These are phyloP conservation scores for Xestia ashworthii DNA, from an alignment of 2,888 invertebrate genomes.

Conservation along the genomic window DNA sequence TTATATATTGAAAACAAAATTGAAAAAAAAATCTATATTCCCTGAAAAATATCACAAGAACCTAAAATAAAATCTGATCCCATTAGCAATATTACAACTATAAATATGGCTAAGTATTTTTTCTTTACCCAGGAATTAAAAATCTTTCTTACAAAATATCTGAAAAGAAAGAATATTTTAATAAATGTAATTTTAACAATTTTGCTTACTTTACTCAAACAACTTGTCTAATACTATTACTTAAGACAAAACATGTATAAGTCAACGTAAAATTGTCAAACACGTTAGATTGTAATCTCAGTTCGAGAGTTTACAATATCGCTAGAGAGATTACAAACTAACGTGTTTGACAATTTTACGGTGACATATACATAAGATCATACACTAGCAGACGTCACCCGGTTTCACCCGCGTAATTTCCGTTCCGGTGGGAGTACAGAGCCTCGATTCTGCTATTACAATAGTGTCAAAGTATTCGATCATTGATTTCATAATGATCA, in stretches of 20 bases:
- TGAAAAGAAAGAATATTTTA: not conserved
- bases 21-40: not conserved
- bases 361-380: not conserved
- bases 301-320: too few species aligned
- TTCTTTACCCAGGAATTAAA: not conserved
- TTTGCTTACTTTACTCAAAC: not conserved
- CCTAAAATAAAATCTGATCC: not conserved
- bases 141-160: not conserved
- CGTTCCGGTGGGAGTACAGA: too few species aligned
- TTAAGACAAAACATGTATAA: not conserved
- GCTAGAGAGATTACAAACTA: too few species aligned
- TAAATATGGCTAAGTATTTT: not conserved
- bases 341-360: too few species aligned
- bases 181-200: not conserved
- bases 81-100: not conserved
- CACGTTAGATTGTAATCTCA: too few species aligned
- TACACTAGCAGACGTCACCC: not conserved
- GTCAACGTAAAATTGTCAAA: too few species aligned
- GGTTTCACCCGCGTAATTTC: too few species aligned
- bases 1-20: too few species aligned
- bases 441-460: too few species aligned
- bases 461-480: too few species aligned
- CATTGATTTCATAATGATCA: too few species aligned
- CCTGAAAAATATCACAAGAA: not conserved
- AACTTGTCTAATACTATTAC: not conserved